These are phyloP conservation scores for Terrapene triunguis DNA, from an alignment of 2,113 vertebrate genomes.

Conservation along the genomic window DNA sequence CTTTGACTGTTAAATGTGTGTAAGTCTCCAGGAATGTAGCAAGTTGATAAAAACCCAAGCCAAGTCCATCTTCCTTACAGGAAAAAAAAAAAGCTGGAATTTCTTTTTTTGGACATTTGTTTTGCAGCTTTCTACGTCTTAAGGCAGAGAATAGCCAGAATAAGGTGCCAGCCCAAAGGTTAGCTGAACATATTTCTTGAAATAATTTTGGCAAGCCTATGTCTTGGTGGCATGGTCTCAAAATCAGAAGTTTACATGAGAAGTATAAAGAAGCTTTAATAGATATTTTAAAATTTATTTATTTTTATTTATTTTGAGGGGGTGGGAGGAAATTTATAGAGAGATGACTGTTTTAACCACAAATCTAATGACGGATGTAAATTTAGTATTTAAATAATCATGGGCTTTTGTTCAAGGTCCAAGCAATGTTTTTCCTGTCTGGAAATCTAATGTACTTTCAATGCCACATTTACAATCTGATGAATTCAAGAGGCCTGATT, in stretches of 20 bases:
- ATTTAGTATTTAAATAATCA: constrained; percentile 27
- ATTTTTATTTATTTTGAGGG: not conserved
- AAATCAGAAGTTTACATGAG: constrained; percentile 68
- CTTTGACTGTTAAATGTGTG: constrained; percentile 85
- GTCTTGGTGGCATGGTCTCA: constrained; percentile 81
- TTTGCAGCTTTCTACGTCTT: constrained; percentile 99
- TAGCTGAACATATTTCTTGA: constrained; percentile 93
- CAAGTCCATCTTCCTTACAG: constrained; percentile 86
- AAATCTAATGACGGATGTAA: not conserved
- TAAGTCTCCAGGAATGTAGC: constrained; percentile 86
- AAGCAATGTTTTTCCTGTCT: not conserved
- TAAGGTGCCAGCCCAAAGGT: constrained; percentile 98
- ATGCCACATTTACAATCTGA: constrained; percentile 14
- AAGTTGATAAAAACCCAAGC: constrained; percentile 84
- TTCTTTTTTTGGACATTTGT: constrained; percentile 97
- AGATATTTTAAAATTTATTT: constrained; percentile 23
- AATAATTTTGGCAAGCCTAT: constrained; percentile 86
- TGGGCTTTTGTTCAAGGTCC: not conserved
- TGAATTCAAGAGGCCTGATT: not conserved
- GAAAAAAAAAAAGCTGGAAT: constrained; percentile 82
- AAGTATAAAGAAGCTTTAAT: constrained; percentile 38
- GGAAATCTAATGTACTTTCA: not conserved
- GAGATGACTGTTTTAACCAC: not conserved
- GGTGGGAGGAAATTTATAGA: not conserved
- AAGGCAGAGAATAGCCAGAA: constrained; percentile 97